Percentiles rank a stretch among this genome's conserved stretches.
phyloP scores from a whole-genome alignment of 2,888 invertebrate genomes.

The Plebejus melissa region DNA sequence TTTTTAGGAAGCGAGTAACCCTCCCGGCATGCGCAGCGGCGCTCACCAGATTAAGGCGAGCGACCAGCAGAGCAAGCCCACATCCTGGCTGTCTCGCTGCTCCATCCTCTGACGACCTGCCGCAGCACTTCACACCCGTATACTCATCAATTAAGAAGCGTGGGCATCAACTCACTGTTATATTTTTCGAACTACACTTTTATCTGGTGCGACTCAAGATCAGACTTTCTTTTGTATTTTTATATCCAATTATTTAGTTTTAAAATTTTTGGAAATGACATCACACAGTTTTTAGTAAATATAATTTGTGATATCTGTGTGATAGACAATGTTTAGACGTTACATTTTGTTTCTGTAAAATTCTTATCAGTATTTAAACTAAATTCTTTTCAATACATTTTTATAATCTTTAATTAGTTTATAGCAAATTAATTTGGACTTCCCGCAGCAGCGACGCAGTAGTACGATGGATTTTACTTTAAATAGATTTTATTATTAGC shows the following conservation, averaged over 20 bases:
- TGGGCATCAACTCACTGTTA: slow-evolving; percentile 54
- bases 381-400: slow-evolving; percentile 51
- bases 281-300: slow-evolving; percentile 28
- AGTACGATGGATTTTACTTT: slow-evolving; percentile 72
- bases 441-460: slow-evolving; percentile 34
- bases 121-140: slow-evolving; percentile 38
- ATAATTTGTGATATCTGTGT: slow-evolving; percentile 21
- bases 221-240: slow-evolving; percentile 77
- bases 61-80: slow-evolving; percentile 89
- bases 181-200: slow-evolving; percentile 69
- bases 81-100: slow-evolving; percentile 93
- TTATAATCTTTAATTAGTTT: slow-evolving; percentile 59
- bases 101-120: slow-evolving; percentile 88
- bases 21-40: slow-evolving; percentile 84
- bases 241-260: slow-evolving; percentile 62
- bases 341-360: slow-evolving; percentile 32
- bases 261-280: slow-evolving; percentile 36
- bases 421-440: slow-evolving; percentile 61
- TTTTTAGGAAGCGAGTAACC: slow-evolving; percentile 91
- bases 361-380: slow-evolving; percentile 65
- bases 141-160: slow-evolving; percentile 39
- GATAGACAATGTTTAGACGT: slow-evolving; percentile 31
- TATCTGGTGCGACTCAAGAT: slow-evolving; percentile 61
- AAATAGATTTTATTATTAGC: slow-evolving; percentile 67
- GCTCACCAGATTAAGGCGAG: slow-evolving; percentile 86